These are phyloP conservation scores for Procambarus clarkii DNA, from an alignment of 1,140 invertebrate genomes.

Conservation along the genomic window DNA sequence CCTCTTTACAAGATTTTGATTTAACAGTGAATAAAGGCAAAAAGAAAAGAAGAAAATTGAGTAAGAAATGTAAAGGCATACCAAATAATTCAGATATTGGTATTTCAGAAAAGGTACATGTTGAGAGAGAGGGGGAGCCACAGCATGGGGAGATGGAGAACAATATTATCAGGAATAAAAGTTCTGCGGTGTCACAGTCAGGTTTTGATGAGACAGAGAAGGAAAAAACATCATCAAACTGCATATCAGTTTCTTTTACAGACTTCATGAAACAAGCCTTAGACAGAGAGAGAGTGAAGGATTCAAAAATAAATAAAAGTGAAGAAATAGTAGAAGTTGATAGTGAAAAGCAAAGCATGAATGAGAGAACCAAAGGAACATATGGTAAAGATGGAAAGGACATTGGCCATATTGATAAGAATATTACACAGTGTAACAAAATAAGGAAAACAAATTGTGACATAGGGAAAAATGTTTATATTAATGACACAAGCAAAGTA, in stretches of 20 bases:
- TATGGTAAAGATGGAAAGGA: neutral
- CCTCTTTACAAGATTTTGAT: constrained; percentile 36
- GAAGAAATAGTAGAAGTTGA: neutral
- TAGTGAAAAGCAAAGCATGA: neutral
- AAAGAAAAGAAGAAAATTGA: neutral
- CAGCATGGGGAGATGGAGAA: neutral
- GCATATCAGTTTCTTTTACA: neutral
- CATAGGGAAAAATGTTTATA: neutral
- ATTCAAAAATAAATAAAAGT: neutral
- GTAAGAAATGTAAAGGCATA: neutral
- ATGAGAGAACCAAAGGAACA: neutral
- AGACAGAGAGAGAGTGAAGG: neutral
- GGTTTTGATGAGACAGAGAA: neutral
- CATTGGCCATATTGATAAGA: neutral
- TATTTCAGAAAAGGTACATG: neutral
- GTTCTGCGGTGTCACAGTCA: too few species aligned
- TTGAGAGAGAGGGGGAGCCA: neutral
- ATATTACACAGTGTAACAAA: neutral
- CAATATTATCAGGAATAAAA: neutral
- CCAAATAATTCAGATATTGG: neutral
- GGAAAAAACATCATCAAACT: neutral
- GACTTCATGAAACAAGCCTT: neutral
- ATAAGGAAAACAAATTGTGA: neutral
- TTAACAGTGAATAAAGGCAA: neutral
- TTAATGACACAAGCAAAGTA: neutral